Percentiles rank a stretch among this genome's conserved stretches.
These are phyloP conservation scores for Pachyrhynchus sulphureomaculatus DNA, from an alignment of 1,140 invertebrate species.

Conservation along the genomic window DNA sequence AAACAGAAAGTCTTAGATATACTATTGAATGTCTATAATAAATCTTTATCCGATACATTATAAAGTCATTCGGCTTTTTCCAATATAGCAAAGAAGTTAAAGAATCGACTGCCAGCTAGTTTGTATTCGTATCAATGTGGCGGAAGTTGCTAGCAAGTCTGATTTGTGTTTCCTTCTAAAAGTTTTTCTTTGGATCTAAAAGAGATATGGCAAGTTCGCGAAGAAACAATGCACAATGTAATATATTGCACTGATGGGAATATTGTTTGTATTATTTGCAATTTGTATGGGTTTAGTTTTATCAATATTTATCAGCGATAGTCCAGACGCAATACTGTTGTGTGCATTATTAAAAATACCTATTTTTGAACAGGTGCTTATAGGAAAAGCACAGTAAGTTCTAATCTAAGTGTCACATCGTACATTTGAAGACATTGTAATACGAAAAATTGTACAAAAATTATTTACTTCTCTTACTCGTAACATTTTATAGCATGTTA, in stretches of 20 bases:
- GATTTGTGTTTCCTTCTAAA: conserved; percentile 30
- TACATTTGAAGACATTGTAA: no score
- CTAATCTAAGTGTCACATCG: no score
- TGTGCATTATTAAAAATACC: no score
- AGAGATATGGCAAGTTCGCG: conserved; percentile 13
- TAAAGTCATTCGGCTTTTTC: neutral
- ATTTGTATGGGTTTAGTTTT: conserved; percentile 14
- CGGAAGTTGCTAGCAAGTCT: conserved; percentile 20
- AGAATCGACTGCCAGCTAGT: neutral
- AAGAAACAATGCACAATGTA: conserved; percentile 9
- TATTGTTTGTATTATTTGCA: conserved; percentile 14
- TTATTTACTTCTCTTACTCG: no score
- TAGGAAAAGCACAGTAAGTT: no score
- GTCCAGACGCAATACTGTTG: no score
- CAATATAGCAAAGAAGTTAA: neutral
- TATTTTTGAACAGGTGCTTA: no score
- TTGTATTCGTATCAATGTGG: conserved; percentile 20
- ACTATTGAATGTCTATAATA: no score
- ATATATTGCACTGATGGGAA: conserved; percentile 8
- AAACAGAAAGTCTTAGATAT: no score
- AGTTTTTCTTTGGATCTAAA: conserved; percentile 1
- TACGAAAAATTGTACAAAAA: no score
- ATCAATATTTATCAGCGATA: conserved; percentile 18
- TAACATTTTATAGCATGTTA: no score
- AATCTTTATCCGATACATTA: neutral